phyloP scores from a whole-genome alignment of 2,888 invertebrate species.

The Epinotia demarniana region DNA sequence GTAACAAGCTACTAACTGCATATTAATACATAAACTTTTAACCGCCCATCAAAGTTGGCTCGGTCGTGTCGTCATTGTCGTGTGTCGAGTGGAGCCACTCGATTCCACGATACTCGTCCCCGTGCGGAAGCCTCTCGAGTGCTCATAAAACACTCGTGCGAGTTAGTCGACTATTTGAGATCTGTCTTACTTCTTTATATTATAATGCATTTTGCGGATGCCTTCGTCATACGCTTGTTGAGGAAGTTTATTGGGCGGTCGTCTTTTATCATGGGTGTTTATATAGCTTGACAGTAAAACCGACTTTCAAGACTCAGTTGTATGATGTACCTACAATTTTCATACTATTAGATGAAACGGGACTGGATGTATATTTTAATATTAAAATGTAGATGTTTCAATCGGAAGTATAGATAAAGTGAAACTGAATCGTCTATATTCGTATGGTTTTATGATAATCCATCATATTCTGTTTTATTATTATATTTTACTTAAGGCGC shows the following conservation, averaged over 20 bases:
- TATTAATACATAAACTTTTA: constrained; percentile 69
- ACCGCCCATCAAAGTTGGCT: constrained; percentile 66
- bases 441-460: too few relatives aligned
- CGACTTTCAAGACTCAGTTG: background rate
- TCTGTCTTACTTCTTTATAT: constrained; percentile 51
- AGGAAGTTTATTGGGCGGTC: constrained; percentile 24
- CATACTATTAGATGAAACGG: background rate
- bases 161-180: constrained; percentile 50
- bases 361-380: background rate
- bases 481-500: too few relatives aligned
- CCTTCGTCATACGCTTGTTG: constrained; percentile 52
- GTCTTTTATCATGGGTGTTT: constrained; percentile 13
- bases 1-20: constrained; percentile 28
- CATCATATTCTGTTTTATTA: too few relatives aligned
- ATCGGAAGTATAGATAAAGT: background rate
- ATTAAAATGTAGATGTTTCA: background rate
- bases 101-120: constrained; percentile 65
- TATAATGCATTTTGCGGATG: constrained; percentile 60
- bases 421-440: too few relatives aligned
- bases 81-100: constrained; percentile 69
- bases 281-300: constrained; percentile 19
- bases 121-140: constrained; percentile 73
- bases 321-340: constrained; percentile 3
- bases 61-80: constrained; percentile 70
- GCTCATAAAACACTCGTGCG: constrained; percentile 80